These are phyloP conservation scores for Colletes collaris DNA, from an alignment of 2,888 invertebrate species.

Conservation along the genomic window DNA sequence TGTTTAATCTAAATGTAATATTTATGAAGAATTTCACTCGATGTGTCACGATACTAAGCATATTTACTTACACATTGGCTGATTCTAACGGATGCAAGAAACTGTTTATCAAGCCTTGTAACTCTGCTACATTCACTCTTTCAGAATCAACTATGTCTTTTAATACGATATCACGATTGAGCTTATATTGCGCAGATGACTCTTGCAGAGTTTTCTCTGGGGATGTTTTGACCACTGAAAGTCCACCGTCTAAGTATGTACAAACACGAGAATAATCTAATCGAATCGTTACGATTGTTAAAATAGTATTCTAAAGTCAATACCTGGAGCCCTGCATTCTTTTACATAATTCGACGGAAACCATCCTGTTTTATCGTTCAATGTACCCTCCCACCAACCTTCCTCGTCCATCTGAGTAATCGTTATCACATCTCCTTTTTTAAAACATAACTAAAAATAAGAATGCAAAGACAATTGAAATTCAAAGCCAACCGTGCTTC, in stretches of 20 bases:
- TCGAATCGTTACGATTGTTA: not conserved
- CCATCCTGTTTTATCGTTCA: constrained; percentile 98
- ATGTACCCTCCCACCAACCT: constrained; percentile 99
- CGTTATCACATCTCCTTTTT: constrained; percentile 97
- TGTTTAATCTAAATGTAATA: constrained; percentile 86
- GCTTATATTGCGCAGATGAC: constrained; percentile 85
- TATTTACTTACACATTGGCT: constrained; percentile 91
- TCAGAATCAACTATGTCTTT: constrained; percentile 97
- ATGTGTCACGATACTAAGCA: not conserved
- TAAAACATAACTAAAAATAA: constrained; percentile 91
- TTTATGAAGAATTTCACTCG: not conserved
- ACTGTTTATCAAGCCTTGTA: constrained; percentile 92
- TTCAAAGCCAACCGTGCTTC: not conserved
- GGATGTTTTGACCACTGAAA: constrained; percentile 87
- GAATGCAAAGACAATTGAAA: constrained; percentile 30
- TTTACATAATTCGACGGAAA: constrained; percentile 99
- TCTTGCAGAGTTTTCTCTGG: constrained; percentile 86
- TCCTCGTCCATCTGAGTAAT: constrained; percentile 98
- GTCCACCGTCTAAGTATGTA: constrained; percentile 83
- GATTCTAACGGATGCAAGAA: constrained; percentile 94
- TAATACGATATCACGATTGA: constrained; percentile 93
- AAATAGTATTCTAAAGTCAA: not conserved
- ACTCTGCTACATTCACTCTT: constrained; percentile 94
- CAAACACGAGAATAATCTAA: not conserved
- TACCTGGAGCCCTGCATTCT: constrained; percentile 89